phyloP scores from a whole-genome alignment of 2,888 invertebrate species.

The Rotaria socialis region DNA sequence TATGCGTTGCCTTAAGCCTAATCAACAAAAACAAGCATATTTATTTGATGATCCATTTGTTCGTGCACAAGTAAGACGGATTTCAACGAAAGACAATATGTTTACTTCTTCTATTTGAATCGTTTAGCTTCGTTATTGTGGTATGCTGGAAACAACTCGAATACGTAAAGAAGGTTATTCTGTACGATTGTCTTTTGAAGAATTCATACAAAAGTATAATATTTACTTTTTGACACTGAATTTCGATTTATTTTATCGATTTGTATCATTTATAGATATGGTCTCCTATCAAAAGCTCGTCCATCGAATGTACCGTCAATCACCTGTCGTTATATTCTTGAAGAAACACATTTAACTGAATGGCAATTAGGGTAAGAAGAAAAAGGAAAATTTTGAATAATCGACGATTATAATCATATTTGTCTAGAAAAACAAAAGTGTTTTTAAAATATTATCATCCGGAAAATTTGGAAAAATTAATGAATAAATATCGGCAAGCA shows the following conservation, averaged over 20 bases:
- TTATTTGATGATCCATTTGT: constrained; percentile 54
- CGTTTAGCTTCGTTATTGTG: constrained; percentile 55
- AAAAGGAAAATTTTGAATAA: no score
- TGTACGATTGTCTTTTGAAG: constrained; percentile 54
- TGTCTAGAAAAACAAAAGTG: constrained; percentile 53
- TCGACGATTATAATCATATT: not conserved
- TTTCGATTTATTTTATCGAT: not conserved
- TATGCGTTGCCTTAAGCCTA: constrained; percentile 58
- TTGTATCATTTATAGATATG: constrained; percentile 50
- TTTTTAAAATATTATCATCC: constrained; percentile 56
- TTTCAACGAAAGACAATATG: not conserved
- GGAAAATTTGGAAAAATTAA: constrained; percentile 53
- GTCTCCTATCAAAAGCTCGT: constrained; percentile 51
- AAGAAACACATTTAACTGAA: constrained; percentile 51
- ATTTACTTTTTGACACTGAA: not conserved
- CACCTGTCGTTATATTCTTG: constrained; percentile 53
- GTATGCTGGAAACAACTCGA: constrained; percentile 57
- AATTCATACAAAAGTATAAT: constrained; percentile 55
- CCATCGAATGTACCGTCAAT: constrained; percentile 49
- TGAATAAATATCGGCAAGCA: constrained; percentile 51
- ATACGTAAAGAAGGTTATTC: constrained; percentile 57
- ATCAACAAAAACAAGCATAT: constrained; percentile 53
- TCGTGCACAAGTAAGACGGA: constrained; percentile 52
- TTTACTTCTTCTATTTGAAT: not conserved
- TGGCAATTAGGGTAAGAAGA: constrained; percentile 54